phyloP scores from a whole-genome alignment of 2,888 invertebrate genomes.

The Drosophila mimetica region DNA sequence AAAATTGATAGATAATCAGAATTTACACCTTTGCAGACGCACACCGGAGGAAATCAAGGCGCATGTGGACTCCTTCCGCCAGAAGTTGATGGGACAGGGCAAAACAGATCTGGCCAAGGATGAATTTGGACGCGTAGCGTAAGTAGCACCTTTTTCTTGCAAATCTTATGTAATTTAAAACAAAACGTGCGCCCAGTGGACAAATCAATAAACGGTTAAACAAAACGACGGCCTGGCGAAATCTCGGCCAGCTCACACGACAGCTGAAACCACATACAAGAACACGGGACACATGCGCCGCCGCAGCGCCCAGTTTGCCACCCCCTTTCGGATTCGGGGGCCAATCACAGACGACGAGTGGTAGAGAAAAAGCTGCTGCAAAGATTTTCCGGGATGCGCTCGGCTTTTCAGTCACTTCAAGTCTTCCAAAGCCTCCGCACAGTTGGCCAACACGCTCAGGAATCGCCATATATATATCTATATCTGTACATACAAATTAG shows the following conservation, averaged over 20 bases:
- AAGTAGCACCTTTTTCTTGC: conserved; percentile 52
- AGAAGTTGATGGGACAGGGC: conserved; percentile 90
- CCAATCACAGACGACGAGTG: conserved; percentile 53
- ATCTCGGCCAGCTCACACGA: conserved; percentile 61
- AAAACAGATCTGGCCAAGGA: conserved; percentile 88
- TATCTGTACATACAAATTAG: conserved; percentile 13
- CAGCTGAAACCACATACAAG: conserved; percentile 39
- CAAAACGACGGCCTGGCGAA: conserved; percentile 47
- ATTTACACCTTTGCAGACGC: conserved; percentile 87
- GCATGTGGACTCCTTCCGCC: conserved; percentile 94
- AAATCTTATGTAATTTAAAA: conserved; percentile 17
- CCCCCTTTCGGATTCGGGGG: background rate
- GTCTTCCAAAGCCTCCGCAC: conserved; percentile 82
- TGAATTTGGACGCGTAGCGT: conserved; percentile 92
- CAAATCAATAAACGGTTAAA: conserved; percentile 62
- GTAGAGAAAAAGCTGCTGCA: conserved; percentile 73
- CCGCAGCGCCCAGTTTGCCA: conserved; percentile 19
- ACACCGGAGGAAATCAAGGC: conserved; percentile 92
- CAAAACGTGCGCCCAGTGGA: conserved; percentile 22
- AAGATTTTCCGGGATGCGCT: conserved; percentile 57
- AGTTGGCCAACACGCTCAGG: conserved; percentile 43
- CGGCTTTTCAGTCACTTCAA: conserved; percentile 73
- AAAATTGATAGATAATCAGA: background rate
- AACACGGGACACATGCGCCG: conserved; percentile 36
- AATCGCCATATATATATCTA: conserved; percentile 37